Conservation (phyloP, 2,797 vertebrate genomes). For the Harpagifer antarcticus region DNA sequence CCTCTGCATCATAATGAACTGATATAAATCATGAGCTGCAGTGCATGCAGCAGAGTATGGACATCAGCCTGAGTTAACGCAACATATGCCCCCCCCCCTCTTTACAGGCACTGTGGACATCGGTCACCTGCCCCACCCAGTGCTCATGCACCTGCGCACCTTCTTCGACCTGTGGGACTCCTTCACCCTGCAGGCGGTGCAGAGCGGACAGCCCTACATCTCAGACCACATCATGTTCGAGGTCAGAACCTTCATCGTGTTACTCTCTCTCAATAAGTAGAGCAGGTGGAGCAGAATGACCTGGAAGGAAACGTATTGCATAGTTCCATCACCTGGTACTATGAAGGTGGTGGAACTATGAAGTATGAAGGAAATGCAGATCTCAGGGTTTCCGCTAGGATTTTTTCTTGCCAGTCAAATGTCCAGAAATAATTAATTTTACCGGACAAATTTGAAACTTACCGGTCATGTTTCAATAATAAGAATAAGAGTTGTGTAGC, state of each 20-base stretch:
- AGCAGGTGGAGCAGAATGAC: background rate
- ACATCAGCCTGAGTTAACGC: background rate
- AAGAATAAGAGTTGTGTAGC: too few relatives aligned
- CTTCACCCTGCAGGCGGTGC: constrained; percentile 87
- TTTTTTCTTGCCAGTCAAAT: too few relatives aligned
- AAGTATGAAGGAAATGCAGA: background rate
- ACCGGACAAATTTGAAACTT: too few relatives aligned
- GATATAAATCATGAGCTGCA: background rate
- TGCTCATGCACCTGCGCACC: constrained; percentile 91
- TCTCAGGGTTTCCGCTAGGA: background rate
- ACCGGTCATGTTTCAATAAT: too few relatives aligned
- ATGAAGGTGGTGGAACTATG: too few relatives aligned
- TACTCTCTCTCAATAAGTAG: background rate
- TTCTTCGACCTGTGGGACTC: constrained; percentile 95
- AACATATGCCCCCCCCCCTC: constrained; percentile 1
- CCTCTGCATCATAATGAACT: background rate
- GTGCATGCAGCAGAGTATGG: background rate
- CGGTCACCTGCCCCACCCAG: constrained; percentile 90
- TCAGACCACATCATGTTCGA: constrained; percentile 89
- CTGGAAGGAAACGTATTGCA: background rate
- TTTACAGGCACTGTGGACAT: constrained; percentile 89
- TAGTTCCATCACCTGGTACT: too few relatives aligned
- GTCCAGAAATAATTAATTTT: too few relatives aligned
- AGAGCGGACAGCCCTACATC: constrained; percentile 88
- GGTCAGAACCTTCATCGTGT: constrained; percentile 48